Base-by-base conservation (phyloP, 2,888 invertebrate genomes). In the Ichneumoninae sp. region DNA sequence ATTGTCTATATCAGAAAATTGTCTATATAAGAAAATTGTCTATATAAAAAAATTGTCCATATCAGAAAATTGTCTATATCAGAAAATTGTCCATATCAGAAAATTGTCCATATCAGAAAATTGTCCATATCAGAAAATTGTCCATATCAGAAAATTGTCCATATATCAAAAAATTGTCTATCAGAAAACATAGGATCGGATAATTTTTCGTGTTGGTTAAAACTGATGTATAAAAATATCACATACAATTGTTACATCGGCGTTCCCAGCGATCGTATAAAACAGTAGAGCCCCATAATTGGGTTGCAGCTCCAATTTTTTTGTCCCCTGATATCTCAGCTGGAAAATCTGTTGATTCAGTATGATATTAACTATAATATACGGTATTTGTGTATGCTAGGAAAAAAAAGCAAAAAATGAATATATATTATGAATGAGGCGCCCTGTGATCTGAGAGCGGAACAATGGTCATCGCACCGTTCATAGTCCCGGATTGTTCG, bases 401-500 rank as follows among this genome's bases (percentile, higher is more conserved):
- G 13, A 36, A 52, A 36, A 62, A 66, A 66, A 8, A 75, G 22
- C 10, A 26, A 57, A 57, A 47, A 47, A 16, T 47, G 3, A 50
- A 36, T 60, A 47, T 60, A 44, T 26, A 26, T 40, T 52, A 66
- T 66, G 33, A 76, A 66, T 50, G 57, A 26, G 57, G 65, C 57
- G 54, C n/a, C 40, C 54, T 47, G 57, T 71, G 54, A 82, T 77
- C 54, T 75, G 33, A 47, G 65, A 65, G 70, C 52, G 40, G 16
- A 57, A 77, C 65, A 71, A 57, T 54, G 77, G 60, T 70, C 33
- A 13, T 66, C 7, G 65, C 33, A 50, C 33, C 22, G 57, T 22
- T 57, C 22, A 57, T 22, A 57, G 22, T 22, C 44, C 44, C 22
- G 44, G n/a, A 57, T 77, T 47, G 44, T 52, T 78, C 30, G 72